Evolutionary conservation across 2,113 vertebrate genomes (phyloP).

Genomic region (Cinclus cinclus): DNA sequence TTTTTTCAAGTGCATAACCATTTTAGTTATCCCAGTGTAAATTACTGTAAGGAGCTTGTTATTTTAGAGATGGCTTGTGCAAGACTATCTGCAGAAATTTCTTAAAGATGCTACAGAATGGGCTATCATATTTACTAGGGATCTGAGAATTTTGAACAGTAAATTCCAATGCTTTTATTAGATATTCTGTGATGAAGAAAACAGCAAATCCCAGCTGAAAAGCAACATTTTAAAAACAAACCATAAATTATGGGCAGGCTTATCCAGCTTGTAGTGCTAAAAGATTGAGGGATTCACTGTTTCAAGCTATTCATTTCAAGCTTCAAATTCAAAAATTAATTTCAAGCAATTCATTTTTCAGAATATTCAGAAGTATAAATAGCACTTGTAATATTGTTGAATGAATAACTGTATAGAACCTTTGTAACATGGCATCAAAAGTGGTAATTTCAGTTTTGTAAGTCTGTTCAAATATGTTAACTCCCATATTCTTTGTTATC

Average conservation of each 20-base stretch:
- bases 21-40: background rate
- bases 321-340: too few species aligned
- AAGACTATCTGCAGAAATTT: background rate
- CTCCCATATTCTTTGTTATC: background rate
- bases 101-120: background rate
- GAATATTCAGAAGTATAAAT: background rate
- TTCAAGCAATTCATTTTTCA: background rate
- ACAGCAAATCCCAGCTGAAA: background rate
- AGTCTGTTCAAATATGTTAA: background rate
- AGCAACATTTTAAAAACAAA: background rate
- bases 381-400: background rate
- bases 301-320: background rate
- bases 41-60: background rate
- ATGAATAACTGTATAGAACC: background rate
- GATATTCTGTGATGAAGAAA: background rate
- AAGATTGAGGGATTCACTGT: background rate
- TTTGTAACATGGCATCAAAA: background rate
- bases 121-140: background rate
- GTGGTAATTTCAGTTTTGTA: background rate
- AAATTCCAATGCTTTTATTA: background rate
- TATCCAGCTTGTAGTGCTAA: background rate
- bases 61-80: background rate
- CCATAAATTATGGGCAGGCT: background rate
- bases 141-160: background rate
- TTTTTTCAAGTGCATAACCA: background rate